These are phyloP conservation scores for Ramazzottius varieornatus DNA, from an alignment of 2,888 invertebrate genomes.

Conservation along the genomic window DNA sequence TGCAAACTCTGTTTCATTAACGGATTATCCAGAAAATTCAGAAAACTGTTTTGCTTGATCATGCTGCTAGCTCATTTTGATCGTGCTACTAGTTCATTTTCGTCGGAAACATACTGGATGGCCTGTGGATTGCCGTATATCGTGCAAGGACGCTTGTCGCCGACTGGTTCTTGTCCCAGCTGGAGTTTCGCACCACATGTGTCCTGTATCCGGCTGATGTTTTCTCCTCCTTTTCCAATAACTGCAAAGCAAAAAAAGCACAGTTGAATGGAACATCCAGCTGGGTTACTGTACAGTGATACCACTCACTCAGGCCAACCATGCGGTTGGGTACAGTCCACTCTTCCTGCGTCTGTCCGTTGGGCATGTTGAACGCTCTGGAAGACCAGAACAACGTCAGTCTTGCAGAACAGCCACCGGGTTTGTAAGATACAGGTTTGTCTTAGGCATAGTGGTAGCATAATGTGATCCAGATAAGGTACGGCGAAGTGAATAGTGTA, in stretches of 20 bases:
- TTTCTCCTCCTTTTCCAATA: slow-evolving; percentile 2
- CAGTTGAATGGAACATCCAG: too few relatives aligned
- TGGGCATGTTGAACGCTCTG: background rate
- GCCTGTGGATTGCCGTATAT: background rate
- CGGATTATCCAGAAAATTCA: too few relatives aligned
- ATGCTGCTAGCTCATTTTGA: background rate
- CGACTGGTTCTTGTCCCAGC: background rate
- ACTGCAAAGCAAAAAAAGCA: background rate
- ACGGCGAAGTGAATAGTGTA: background rate
- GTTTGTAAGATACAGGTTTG: background rate
- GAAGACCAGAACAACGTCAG: background rate
- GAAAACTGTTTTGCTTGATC: too few relatives aligned
- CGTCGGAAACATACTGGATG: background rate
- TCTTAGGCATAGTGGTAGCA: background rate
- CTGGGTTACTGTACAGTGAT: too few relatives aligned
- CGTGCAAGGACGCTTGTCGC: background rate
- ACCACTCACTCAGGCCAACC: background rate
- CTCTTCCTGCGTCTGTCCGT: background rate
- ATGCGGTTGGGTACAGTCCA: slow-evolving; percentile 1
- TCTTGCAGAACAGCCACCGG: background rate
- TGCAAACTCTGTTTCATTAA: too few relatives aligned
- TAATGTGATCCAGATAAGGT: background rate
- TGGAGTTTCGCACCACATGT: background rate
- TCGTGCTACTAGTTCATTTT: background rate
- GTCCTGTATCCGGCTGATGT: slow-evolving; percentile 1